Evolutionary conservation across 2,888 invertebrate species (phyloP), one percentile per base, ranked within the genome.

Genomic region (Trichopoda pennipes): DNA sequence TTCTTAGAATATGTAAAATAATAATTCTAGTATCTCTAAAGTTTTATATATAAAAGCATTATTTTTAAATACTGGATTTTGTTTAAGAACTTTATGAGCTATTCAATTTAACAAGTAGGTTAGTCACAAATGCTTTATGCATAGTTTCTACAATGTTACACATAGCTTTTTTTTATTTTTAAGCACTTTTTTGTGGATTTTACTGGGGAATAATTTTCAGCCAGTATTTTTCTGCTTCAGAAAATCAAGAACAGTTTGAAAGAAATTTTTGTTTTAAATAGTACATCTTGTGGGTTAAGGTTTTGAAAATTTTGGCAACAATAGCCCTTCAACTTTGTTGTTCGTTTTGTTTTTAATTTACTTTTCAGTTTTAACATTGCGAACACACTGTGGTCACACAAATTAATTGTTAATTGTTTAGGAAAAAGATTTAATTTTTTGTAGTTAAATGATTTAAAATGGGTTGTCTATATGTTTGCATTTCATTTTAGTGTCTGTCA

Each of bases 271-370:
- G 12, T 75, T 51, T 49, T n/a, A 7, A 1, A 49, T 49, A 28
- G 32, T 60, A 19, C 38, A 63, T 69, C 19, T 32, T n/a, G 51
- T 12, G 42, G 49, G 19, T 63, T 70, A 21, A 63, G 49, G 12
- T 75, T 51, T 19, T n/a, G 3, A 7, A 1, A 23, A n/a, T 66
- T 72, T 73, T 68, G 79, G 61, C 73, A 73, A 73, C 35, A 55
- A 35, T 38, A 38, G 61, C 51, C 66, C 73, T 79, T 79, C 66
- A 72, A 79, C 72, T 79, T 68, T 19, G 66, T 21, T 53, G 35
- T 66, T 49, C 16, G 44, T 51, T 64, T 49, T 3, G n/a, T 58
- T 78, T 64, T 63, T 56, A 53, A 55, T 77, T 28, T 69, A 55
- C 42, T 64, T 49, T 10, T 10, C 12, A 32, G 2, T 38, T 38